Evolutionary conservation across 2,888 invertebrate species (phyloP).

Genomic region (Craniophora ligustri): DNA sequence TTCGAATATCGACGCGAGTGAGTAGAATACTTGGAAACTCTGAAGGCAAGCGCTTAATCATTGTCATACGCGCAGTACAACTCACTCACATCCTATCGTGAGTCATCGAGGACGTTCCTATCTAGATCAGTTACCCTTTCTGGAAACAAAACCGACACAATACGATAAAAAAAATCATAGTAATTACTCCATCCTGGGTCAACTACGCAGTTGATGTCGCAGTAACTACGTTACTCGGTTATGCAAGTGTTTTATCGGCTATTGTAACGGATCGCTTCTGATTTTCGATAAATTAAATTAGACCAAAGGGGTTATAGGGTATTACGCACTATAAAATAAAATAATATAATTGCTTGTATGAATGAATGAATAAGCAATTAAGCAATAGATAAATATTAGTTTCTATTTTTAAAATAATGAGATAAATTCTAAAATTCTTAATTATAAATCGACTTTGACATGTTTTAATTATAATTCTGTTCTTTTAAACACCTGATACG

Average conservation of each 20-base stretch:
- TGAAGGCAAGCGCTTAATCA: conserved; percentile 16
- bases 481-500: too few relatives aligned
- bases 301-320: background rate
- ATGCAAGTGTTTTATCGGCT: conserved; percentile 44
- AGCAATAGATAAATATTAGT: too few relatives aligned
- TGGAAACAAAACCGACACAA: conserved; percentile 58
- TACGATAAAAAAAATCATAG: conserved; percentile 52
- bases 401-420: too few relatives aligned
- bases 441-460: too few relatives aligned
- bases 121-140: conserved; percentile 55
- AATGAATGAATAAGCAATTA: too few relatives aligned
- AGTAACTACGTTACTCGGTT: conserved; percentile 41
- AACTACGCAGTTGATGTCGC: conserved; percentile 54
- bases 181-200: conserved; percentile 48
- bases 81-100: conserved; percentile 32
- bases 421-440: too few relatives aligned
- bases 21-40: conserved; percentile 9
- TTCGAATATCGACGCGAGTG: conserved; percentile 1
- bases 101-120: conserved; percentile 61
- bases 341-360: too few relatives aligned
- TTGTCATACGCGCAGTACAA: conserved; percentile 23
- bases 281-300: conserved; percentile 35
- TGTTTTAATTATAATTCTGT: too few relatives aligned
- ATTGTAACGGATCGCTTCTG: conserved; percentile 25
- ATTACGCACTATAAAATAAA: too few relatives aligned